Percentiles rank a stretch among this genome's conserved stretches.
Conservation (phyloP, 1,140 invertebrate genomes). For the Drosophila erecta region DNA sequence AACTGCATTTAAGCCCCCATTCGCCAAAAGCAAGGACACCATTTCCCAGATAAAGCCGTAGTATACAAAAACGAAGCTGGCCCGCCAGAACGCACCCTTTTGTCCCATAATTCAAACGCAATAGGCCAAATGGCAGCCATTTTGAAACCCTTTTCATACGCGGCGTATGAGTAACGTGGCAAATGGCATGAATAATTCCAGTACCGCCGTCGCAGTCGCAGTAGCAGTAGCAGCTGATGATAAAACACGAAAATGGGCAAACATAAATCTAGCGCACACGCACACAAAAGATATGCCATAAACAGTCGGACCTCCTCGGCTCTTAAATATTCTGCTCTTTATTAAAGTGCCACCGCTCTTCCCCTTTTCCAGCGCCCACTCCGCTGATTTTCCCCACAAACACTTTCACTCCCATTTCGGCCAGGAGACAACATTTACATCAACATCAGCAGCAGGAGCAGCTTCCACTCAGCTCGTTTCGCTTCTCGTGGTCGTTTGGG, state of each 20-base stretch:
- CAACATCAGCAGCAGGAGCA: conserved; percentile 38
- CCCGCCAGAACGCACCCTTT: conserved; percentile 35
- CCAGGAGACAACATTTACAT: conserved; percentile 49
- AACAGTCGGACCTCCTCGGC: conserved; percentile 25
- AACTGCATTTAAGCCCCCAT: conserved; percentile 30
- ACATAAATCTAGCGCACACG: conserved; percentile 68
- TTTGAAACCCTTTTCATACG: conserved; percentile 74
- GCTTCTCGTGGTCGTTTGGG: conserved; percentile 55
- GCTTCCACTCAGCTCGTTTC: conserved; percentile 35
- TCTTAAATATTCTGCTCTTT: conserved; percentile 62
- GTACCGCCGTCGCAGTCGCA: conserved; percentile 31
- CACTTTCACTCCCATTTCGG: conserved; percentile 44
- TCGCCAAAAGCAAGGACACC: conserved; percentile 22
- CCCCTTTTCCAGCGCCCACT: neutral
- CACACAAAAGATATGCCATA: conserved; percentile 58
- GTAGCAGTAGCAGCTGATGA: conserved; percentile 65
- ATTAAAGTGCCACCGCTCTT: conserved; percentile 39
- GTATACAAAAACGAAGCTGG: conserved; percentile 12
- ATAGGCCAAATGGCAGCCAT: conserved; percentile 41
- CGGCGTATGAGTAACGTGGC: conserved; percentile 74
- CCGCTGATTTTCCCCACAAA: neutral
- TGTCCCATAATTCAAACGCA: conserved; percentile 71
- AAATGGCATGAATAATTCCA: conserved; percentile 75
- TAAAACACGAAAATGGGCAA: conserved; percentile 79
- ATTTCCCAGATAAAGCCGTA: conserved; percentile 39